Evolutionary conservation across 2,113 vertebrate genomes (phyloP).

Genomic region (Artemisiospiza belli): DNA sequence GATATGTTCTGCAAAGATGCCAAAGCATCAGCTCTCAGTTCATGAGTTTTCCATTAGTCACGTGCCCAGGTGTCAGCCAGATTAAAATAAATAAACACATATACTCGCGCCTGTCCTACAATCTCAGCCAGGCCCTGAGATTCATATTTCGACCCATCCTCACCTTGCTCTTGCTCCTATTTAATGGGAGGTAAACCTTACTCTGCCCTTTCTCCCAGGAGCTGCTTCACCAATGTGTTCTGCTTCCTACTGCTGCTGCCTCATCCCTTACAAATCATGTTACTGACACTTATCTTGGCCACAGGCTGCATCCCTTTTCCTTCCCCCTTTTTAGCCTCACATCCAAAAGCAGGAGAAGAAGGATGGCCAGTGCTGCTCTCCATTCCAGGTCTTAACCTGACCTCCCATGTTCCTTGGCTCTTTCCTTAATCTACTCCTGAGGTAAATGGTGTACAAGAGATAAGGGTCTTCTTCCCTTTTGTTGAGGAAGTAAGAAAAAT

Average conservation of each 20-base stretch:
- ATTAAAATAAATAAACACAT: not conserved
- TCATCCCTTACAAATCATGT: not conserved
- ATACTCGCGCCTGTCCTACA: not conserved
- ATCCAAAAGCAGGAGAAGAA: not conserved
- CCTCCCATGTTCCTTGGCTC: not conserved
- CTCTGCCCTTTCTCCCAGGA: not conserved
- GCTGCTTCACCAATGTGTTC: not conserved
- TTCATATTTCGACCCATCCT: not conserved
- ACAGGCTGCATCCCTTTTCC: not conserved
- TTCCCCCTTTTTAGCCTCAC: not conserved
- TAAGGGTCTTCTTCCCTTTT: not conserved
- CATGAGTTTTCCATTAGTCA: not conserved
- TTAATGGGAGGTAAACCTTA: not conserved
- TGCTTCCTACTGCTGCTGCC: not conserved
- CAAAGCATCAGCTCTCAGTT: not conserved
- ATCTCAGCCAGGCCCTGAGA: not conserved
- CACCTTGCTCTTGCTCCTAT: not conserved
- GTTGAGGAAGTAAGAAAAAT: not conserved
- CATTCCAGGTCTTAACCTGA: not conserved
- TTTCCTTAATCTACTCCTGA: not conserved
- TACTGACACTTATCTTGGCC: not conserved
- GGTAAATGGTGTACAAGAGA: not conserved
- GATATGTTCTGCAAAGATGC: accelerated
- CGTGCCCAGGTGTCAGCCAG: not conserved
- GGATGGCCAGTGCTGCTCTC: not conserved